Percentiles rank a stretch among this genome's conserved stretches.
Conservation (phyloP, 2,113 vertebrate genomes). For the Glaucidium brasilianum region DNA sequence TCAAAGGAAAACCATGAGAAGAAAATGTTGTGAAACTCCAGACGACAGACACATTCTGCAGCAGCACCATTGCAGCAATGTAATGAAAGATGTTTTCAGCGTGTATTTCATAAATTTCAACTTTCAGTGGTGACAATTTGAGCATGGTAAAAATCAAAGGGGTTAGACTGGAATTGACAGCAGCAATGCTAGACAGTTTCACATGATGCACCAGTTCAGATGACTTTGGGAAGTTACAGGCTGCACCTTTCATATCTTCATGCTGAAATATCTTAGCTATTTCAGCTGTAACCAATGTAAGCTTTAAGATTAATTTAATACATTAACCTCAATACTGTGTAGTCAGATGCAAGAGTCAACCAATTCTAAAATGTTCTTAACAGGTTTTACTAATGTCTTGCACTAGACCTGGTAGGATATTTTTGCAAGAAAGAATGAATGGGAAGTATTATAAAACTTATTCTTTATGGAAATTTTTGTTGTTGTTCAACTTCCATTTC, state of each 20-base stretch:
- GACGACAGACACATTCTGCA: neutral
- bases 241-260: neutral
- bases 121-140: neutral
- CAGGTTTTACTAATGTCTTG: neutral
- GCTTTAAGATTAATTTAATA: neutral
- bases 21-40: neutral
- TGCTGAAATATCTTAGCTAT: neutral
- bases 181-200: neutral
- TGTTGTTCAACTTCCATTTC: neutral
- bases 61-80: neutral
- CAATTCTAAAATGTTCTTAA: neutral
- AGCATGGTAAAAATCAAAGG: neutral
- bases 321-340: neutral
- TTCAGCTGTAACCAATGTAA: neutral
- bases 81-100: neutral
- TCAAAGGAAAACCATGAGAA: neutral
- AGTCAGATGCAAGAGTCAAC: neutral
- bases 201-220: neutral
- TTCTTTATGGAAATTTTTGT: neutral
- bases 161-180: neutral
- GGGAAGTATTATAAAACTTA: neutral
- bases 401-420: neutral
- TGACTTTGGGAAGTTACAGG: neutral
- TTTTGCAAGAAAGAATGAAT: neutral
- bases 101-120: neutral